Evolutionary conservation across 2,888 invertebrate genomes (phyloP).

Genomic region (Eupelmus urozonus): DNA sequence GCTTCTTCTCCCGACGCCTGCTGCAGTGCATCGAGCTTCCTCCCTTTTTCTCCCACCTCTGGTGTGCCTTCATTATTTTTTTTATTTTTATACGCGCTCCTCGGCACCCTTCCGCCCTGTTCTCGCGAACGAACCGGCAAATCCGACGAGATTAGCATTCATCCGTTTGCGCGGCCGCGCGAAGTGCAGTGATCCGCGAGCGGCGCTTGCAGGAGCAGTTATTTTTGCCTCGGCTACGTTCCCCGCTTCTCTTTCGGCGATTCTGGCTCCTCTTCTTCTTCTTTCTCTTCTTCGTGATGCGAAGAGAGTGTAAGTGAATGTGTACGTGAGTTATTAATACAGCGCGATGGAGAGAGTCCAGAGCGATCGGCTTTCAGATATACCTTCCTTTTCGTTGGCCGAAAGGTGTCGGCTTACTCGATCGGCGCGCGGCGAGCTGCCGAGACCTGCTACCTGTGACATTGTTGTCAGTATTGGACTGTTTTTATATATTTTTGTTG

Average conservation of each 20-base stretch:
- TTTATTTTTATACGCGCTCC: background rate
- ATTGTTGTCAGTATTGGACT: too few relatives aligned
- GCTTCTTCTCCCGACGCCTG: constrained; percentile 18
- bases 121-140: constrained; percentile 7
- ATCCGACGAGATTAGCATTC: constrained; percentile 39
- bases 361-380: constrained; percentile 17
- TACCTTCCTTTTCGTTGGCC: constrained; percentile 26
- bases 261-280: background rate
- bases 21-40: too few relatives aligned
- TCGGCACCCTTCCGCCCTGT: constrained; percentile 18
- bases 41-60: background rate
- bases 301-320: too few relatives aligned
- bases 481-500: background rate
- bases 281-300: background rate
- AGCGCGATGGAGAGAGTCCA: background rate
- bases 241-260: background rate
- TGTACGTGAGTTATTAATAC: constrained; percentile 16
- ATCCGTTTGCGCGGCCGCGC: too few relatives aligned
- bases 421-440: background rate
- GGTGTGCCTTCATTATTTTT: background rate
- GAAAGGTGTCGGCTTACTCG: constrained; percentile 11
- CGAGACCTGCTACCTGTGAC: too few relatives aligned
- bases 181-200: constrained; percentile 49
- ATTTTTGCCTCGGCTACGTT: background rate
- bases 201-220: constrained; percentile 2